Evolutionary conservation across 2,888 invertebrate genomes (phyloP).

Genomic region (Schrankia costaestrigalis): DNA sequence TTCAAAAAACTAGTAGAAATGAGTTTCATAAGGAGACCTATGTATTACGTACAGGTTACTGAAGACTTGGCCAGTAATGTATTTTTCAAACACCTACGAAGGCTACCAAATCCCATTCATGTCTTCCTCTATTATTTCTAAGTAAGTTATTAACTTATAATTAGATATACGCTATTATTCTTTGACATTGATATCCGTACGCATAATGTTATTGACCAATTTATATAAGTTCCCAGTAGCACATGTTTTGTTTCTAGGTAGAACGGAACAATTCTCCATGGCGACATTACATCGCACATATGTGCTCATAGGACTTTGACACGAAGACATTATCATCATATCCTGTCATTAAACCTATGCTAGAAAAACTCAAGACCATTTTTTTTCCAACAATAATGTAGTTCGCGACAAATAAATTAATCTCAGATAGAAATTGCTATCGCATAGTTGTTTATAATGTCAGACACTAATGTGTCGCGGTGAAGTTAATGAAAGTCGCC

Average conservation of each 20-base stretch:
- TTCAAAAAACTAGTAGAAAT: too few species aligned
- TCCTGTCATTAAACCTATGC: slow-evolving; percentile 72
- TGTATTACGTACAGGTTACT: too few species aligned
- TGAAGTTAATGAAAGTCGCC: slow-evolving; percentile 50
- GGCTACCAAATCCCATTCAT: too few species aligned
- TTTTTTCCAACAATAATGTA: slow-evolving; percentile 59
- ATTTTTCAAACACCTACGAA: too few species aligned
- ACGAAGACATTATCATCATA: slow-evolving; percentile 61
- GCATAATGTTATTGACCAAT: too few species aligned
- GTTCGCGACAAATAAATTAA: slow-evolving; percentile 63
- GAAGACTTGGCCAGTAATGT: too few species aligned
- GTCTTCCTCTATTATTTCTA: too few species aligned
- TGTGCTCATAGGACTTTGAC: slow-evolving; percentile 54
- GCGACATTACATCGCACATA: slow-evolving; percentile 66
- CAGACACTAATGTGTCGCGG: slow-evolving; percentile 32
- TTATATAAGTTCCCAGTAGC: slow-evolving; percentile 24
- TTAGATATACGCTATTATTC: too few species aligned
- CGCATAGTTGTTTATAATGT: slow-evolving; percentile 50
- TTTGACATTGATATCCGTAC: too few species aligned
- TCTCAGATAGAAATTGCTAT: slow-evolving; percentile 58
- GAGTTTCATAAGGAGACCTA: too few species aligned
- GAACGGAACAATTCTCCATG: slow-evolving; percentile 57
- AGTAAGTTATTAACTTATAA: too few species aligned
- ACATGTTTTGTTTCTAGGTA: slow-evolving; percentile 56
- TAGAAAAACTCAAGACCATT: slow-evolving; percentile 49